Base-by-base conservation (phyloP, 2,888 invertebrate species). In the Diaphora mendica region DNA sequence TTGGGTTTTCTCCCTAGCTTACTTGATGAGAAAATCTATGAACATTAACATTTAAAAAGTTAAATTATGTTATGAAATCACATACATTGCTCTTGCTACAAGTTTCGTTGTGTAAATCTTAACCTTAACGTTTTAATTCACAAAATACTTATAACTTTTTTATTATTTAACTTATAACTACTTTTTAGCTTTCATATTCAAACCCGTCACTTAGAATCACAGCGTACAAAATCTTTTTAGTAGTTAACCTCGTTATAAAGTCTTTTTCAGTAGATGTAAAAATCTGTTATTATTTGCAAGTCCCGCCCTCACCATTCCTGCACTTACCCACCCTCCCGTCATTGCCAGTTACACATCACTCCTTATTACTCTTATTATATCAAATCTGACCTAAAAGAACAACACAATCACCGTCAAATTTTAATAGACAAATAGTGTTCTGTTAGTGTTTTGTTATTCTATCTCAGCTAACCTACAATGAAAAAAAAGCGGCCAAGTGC, bases 371-470 rank as follows among this genome's bases (percentile, higher is more conserved):
- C 75, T 68, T 76, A 51, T 74, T 71, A 55, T 70, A 3, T 39
- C 39, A 78, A 76, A 78, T 80, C 79, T 82, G 81, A 83, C 83
- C 82, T 85, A 85, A 80, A 80, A 83, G 65, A 79, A 78, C 82
- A 91, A 92, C 88, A 85, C 88, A 92, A 93, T 92, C 91, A 92
- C 85, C 55, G 80, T 83, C 83, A 88, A 92, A 91, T 88, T 87
- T 86, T 88, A 89, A 90, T 90, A 91, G 90, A 91, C 89, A 91
- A 90, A 48, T 30, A 39, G 39, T 39, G 11, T 39, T 26, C 33
- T 26, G n/a, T 59, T 26, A 26, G 55, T 59, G 11, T n/a, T 55
- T 55, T 55, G 9, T 55, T 55, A 55, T 55, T 23, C 9, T 2
- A 9, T n/a, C 26, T 59, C 5, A 26, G 3, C 26, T 62, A 26